phyloP scores from a whole-genome alignment of 2,888 invertebrate genomes.

The Machimus rusticus region DNA sequence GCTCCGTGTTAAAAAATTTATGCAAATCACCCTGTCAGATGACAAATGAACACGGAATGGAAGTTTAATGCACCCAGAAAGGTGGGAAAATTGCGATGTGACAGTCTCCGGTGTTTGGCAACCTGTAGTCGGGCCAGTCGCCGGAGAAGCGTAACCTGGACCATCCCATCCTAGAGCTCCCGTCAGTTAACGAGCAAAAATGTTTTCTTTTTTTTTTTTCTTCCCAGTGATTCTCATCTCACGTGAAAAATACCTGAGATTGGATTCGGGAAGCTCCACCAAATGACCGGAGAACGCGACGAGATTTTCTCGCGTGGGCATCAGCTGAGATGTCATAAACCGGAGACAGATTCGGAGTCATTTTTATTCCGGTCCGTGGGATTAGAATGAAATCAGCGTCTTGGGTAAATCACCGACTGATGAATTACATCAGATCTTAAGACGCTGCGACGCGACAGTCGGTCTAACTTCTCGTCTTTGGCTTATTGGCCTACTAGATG shows the following conservation, averaged over 20 bases:
- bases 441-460: not conserved
- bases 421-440: not conserved
- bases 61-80: slow-evolving; percentile 16
- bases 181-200: not conserved
- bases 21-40: slow-evolving; percentile 24
- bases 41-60: slow-evolving; percentile 10
- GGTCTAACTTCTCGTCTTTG: not conserved
- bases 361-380: slow-evolving; percentile 8
- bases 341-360: not conserved
- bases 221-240: not conserved
- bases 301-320: slow-evolving; percentile 2
- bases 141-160: not conserved
- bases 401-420: slow-evolving; percentile 10
- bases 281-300: not conserved
- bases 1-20: slow-evolving; percentile 9
- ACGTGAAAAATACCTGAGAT: not conserved
- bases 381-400: slow-evolving; percentile 8
- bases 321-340: not conserved
- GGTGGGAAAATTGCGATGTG: slow-evolving; percentile 19
- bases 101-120: not conserved
- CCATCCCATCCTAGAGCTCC: not conserved
- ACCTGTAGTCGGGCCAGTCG: not conserved
- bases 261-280: not conserved
- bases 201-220: not conserved
- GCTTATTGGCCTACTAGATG: not conserved